Base-by-base conservation (phyloP, 2,888 invertebrate genomes). In the Phorcus lineatus region DNA sequence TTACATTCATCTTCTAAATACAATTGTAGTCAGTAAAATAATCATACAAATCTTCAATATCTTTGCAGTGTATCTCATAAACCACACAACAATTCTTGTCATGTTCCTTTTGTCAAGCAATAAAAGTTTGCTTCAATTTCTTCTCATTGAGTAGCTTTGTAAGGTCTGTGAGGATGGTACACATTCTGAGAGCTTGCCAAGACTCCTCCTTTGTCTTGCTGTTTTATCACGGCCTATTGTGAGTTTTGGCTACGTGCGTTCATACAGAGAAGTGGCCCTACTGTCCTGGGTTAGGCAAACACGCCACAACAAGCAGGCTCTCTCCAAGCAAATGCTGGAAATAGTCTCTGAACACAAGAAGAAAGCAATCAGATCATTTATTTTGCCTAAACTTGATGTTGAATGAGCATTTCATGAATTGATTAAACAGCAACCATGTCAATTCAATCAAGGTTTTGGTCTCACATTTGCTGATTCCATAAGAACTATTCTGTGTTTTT, bases 221-320 rank as follows among this genome's bases (percentile, higher is more conserved):
- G 70, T 70, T 70, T 70, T 70, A 40, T 70, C 70, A 70, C 70
- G 40, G 40, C 70, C 70, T 40, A 70, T 40, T 70, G 70, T 40
- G 70, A 70, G 40, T 70, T 36, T 70, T 70, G 36, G 70, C 70
- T 70, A 70, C 70, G 70, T 70, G 70, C 36, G 70, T 70, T 36
- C 36, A 36, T 17, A 36, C 11, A 11, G 70, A 40, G 36, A 2
- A 70, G 70, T 36, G n/a, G 70, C 70, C 19, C 19, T 19, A 16
- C 36, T 17, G 40, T n/a, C 28, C 36, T 19, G 70, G 70, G 70
- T 70, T 67, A 31, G 36, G 17, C 40, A 36, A 36, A 70, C 28
- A 9, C 36, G n/a, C 70, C 28, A 31, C 16, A 17, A 31, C 28
- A 36, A 31, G 16, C n/a, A 36, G 70, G 36, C 36, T 31, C 36